These are phyloP conservation scores for Darevskia nairensis DNA, from an alignment of 2,797 vertebrate species.

Conservation along the genomic window DNA sequence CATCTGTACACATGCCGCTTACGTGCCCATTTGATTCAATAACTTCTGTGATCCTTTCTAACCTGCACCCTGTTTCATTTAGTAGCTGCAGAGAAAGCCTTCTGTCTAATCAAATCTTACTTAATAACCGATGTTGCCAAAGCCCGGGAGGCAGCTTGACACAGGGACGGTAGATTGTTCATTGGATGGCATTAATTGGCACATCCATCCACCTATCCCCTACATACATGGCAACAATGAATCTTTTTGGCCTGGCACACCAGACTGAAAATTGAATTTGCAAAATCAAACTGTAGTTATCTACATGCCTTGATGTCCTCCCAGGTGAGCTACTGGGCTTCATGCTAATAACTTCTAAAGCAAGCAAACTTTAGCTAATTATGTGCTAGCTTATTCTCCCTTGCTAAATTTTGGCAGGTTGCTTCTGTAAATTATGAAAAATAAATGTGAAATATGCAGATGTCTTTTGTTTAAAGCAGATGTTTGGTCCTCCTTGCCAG, in stretches of 20 bases:
- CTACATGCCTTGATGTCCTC: conserved; percentile 79
- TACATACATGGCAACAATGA: conserved; percentile 43
- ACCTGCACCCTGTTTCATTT: conserved; percentile 18
- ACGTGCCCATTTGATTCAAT: conserved; percentile 31
- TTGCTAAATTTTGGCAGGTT: conserved; percentile 95
- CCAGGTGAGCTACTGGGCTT: conserved; percentile 86
- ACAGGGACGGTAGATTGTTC: conserved; percentile 53
- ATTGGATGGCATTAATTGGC: conserved; percentile 59
- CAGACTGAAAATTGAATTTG: conserved; percentile 77
- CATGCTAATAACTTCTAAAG: conserved; percentile 94
- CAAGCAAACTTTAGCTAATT: conserved; percentile 99
- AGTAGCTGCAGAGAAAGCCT: conserved; percentile 22
- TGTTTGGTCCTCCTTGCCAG: conserved; percentile 96
- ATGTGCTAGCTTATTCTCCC: conserved; percentile 88
- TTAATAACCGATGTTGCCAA: conserved; percentile 63
- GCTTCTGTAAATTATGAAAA: conserved; percentile 99
- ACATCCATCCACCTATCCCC: conserved; percentile 36
- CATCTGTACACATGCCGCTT: conserved; percentile 7
- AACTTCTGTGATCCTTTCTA: conserved; percentile 15
- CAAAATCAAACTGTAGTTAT: conserved; percentile 78
- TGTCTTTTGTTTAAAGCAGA: conserved; percentile 99
- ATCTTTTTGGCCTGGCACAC: conserved; percentile 67
- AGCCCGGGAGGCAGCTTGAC: conserved; percentile 62
- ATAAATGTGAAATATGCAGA: conserved; percentile 99
- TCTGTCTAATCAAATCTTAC: conserved; percentile 65